Percentiles rank a stretch among this genome's conserved stretches.
Conservation (phyloP, 2,797 vertebrate species). For the Micrastur ruficollis region DNA sequence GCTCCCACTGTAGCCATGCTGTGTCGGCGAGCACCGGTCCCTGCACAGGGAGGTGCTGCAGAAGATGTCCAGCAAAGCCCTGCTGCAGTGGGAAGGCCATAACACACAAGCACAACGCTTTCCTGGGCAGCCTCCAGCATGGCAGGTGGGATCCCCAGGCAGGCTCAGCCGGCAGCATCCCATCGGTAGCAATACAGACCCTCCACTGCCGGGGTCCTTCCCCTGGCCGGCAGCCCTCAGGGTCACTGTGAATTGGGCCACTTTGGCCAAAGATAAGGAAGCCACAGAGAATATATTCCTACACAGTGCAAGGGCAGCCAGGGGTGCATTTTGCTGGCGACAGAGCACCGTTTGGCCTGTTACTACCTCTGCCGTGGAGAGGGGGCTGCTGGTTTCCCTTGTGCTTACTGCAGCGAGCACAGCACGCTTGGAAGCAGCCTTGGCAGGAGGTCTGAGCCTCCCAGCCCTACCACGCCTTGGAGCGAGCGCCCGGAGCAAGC, state of each 20-base stretch:
- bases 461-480: background rate
- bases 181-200: background rate
- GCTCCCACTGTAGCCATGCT: fast-evolving
- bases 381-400: background rate
- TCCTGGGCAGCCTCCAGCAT: background rate
- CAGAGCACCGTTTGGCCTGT: background rate
- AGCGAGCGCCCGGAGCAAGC: background rate
- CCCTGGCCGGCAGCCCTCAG: background rate
- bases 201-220: background rate
- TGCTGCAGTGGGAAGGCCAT: background rate
- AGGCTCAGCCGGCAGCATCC: fast-evolving
- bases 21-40: fast-evolving
- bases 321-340: fast-evolving
- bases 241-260: background rate
- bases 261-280: background rate
- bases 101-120: fast-evolving
- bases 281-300: background rate
- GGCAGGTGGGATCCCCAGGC: background rate
- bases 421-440: background rate
- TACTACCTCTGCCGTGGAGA: background rate
- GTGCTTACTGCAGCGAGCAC: fast-evolving
- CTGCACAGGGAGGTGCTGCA: fast-evolving
- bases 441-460: background rate
- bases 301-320: background rate
- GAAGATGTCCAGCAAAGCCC: background rate